Evolutionary conservation across 2,888 invertebrate species (phyloP).

Genomic region (Elegia similella): DNA sequence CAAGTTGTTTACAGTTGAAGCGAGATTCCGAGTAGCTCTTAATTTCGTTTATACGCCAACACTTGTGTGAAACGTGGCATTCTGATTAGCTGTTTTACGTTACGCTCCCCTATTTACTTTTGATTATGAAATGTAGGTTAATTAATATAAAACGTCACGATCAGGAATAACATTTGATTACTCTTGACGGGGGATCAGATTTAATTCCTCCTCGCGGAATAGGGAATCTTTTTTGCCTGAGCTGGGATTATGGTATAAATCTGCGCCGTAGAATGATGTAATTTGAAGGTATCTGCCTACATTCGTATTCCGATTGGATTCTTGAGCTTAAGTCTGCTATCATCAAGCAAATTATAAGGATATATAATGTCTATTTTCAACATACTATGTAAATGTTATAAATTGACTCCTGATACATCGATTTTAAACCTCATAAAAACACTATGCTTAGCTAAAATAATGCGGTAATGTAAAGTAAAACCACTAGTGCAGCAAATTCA

Average conservation of each 20-base stretch:
- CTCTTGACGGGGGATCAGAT: slow-evolving; percentile 5
- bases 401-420: neutral
- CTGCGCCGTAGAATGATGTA: slow-evolving; percentile 2
- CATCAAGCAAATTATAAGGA: neutral
- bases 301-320: slow-evolving; percentile 6
- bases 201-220: neutral
- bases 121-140: slow-evolving; percentile 2
- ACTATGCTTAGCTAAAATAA: too few species aligned
- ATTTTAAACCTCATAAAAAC: too few species aligned
- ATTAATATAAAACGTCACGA: slow-evolving; percentile 5
- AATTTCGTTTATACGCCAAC: slow-evolving; percentile 10
- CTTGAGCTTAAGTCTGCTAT: neutral
- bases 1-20: slow-evolving; percentile 15
- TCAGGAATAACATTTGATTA: slow-evolving; percentile 13
- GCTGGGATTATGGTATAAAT: slow-evolving; percentile 9
- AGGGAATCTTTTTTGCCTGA: slow-evolving; percentile 10
- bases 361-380: neutral
- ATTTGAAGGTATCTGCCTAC: slow-evolving; percentile 8
- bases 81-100: neutral
- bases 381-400: neutral
- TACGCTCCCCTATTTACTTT: neutral
- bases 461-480: too few species aligned
- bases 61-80: slow-evolving; percentile 9
- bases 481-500: too few species aligned
- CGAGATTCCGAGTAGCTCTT: neutral